Conservation (phyloP, 2,797 vertebrate genomes). For the Enteromius radiatus region DNA sequence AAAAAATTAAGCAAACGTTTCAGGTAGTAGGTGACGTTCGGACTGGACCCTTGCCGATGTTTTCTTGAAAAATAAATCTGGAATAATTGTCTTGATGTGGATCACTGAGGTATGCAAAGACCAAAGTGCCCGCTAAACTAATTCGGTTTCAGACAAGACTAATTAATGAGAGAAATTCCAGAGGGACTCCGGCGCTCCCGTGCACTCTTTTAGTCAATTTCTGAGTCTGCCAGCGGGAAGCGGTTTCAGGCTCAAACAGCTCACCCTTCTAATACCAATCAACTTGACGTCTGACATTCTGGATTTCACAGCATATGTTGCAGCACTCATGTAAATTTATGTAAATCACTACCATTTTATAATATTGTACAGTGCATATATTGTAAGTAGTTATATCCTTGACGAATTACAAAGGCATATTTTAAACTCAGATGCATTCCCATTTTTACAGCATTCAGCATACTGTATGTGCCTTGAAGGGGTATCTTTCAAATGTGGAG, state of each 20-base stretch:
- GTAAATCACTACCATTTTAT: conserved; percentile 56
- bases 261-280: conserved; percentile 28
- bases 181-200: neutral
- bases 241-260: conserved; percentile 5
- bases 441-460: conserved; percentile 78
- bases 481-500: conserved; percentile 63
- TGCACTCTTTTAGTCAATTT: conserved; percentile 31
- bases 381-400: conserved; percentile 53
- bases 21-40: neutral
- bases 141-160: conserved; percentile 19
- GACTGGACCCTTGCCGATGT: neutral
- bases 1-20: neutral
- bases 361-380: conserved; percentile 53
- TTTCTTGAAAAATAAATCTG: neutral
- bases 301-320: conserved; percentile 28
- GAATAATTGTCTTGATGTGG: conserved; percentile 28
- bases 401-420: conserved; percentile 72
- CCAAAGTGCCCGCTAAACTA: conserved; percentile 25
- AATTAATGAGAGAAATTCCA: conserved; percentile 30
- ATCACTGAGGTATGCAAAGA: conserved; percentile 26
- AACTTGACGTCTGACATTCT: conserved; percentile 17
- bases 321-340: conserved; percentile 48
- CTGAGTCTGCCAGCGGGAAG: neutral
- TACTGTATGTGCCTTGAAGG: conserved; percentile 77
- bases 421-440: conserved; percentile 72